Conservation (phyloP, 2,888 invertebrate genomes). For the Lycocerus yunnanus region DNA sequence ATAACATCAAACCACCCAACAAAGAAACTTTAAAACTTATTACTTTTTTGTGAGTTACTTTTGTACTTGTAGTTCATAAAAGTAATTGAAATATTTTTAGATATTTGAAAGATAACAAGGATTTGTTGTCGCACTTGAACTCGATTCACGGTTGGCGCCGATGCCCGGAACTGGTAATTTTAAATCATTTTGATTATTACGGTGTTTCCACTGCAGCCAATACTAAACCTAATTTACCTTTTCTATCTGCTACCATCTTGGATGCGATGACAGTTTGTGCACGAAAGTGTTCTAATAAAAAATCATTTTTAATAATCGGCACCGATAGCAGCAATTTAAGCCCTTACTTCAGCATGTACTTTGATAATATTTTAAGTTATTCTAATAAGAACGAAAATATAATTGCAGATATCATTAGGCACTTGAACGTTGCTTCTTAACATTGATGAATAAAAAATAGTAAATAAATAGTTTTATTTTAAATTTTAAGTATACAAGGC, state of each 20-base stretch:
- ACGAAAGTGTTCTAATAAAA: constrained; percentile 14
- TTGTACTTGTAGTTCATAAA: background rate
- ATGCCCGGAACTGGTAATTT: constrained; percentile 45
- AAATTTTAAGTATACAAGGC: background rate
- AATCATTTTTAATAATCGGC: constrained; percentile 12
- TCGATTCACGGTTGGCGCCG: constrained; percentile 48
- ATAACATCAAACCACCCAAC: constrained; percentile 42
- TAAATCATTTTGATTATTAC: constrained; percentile 46
- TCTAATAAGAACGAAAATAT: background rate
- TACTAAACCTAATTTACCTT: constrained; percentile 34
- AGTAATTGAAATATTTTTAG: constrained; percentile 37
- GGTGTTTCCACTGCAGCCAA: background rate
- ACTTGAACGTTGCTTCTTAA: background rate
- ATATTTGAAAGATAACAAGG: constrained; percentile 46
- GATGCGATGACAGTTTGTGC: constrained; percentile 44
- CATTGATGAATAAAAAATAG: background rate
- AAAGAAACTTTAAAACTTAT: constrained; percentile 48
- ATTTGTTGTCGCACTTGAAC: constrained; percentile 47
- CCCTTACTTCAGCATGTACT: background rate
- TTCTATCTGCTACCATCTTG: constrained; percentile 43
- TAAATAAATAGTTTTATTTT: background rate
- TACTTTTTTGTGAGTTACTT: constrained; percentile 51
- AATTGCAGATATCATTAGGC: background rate
- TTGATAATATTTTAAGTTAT: background rate
- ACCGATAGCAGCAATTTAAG: background rate